phyloP scores from a whole-genome alignment of 2,888 invertebrate genomes.

The Oligia strigilis region DNA sequence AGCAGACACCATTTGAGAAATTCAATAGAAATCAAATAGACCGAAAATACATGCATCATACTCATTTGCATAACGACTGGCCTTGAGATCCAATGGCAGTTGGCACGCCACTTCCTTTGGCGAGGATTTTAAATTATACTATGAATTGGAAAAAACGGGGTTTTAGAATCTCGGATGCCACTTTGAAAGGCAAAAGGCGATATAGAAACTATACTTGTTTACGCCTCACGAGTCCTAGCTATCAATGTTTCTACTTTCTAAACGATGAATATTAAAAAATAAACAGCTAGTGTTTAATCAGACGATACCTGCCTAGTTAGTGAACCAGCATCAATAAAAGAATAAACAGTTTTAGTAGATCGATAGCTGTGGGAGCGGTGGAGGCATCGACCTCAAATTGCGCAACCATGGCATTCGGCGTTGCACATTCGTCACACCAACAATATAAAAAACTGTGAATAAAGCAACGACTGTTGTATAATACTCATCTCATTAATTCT shows the following conservation, averaged over 20 bases:
- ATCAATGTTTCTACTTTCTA: constrained; percentile 55
- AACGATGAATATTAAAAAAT: constrained; percentile 53
- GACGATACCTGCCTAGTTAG: constrained; percentile 47
- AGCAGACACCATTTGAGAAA: constrained; percentile 70
- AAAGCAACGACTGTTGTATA: constrained; percentile 61
- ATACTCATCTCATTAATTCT: constrained; percentile 60
- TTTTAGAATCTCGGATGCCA: constrained; percentile 12
- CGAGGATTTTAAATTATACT: constrained; percentile 18
- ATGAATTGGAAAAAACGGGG: constrained; percentile 26
- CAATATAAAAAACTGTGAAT: constrained; percentile 57
- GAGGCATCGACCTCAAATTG: constrained; percentile 84
- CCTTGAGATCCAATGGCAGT: constrained; percentile 67
- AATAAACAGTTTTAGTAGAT: constrained; percentile 74
- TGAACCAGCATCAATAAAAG: constrained; percentile 67
- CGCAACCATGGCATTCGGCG: constrained; percentile 75
- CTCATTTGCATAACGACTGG: constrained; percentile 74
- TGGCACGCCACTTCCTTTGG: constrained; percentile 49
- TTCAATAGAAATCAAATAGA: constrained; percentile 79
- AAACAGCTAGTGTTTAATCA: constrained; percentile 40
- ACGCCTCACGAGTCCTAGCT: constrained; percentile 23
- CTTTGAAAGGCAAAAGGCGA: constrained; percentile 9
- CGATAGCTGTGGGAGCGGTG: constrained; percentile 72
- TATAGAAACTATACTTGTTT: constrained; percentile 28
- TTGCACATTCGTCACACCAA: constrained; percentile 73
- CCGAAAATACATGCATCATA: constrained; percentile 78